phyloP scores from a whole-genome alignment of 2,888 invertebrate species.

The Drosophila eohydei region DNA sequence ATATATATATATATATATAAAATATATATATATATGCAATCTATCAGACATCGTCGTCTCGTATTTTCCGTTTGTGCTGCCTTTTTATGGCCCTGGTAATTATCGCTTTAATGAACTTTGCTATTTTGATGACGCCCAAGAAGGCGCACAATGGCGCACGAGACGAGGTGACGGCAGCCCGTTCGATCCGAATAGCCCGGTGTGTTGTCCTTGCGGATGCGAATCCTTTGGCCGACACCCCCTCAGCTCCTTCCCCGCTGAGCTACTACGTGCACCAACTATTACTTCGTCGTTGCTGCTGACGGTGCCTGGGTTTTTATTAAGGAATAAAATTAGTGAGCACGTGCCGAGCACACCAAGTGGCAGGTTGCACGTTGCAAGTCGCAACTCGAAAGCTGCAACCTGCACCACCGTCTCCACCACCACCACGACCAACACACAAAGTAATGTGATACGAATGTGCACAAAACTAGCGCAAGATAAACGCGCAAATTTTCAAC shows the following conservation, averaged over 20 bases:
- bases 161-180: slow-evolving; percentile 9
- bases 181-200: slow-evolving; percentile 13
- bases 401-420: background rate
- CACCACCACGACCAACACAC: slow-evolving; percentile 17
- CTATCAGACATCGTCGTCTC: slow-evolving; percentile 5
- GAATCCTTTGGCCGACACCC: slow-evolving; percentile 14
- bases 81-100: slow-evolving; percentile 74
- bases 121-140: slow-evolving; percentile 66
- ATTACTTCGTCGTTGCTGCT: slow-evolving; percentile 36
- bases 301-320: slow-evolving; percentile 64
- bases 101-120: slow-evolving; percentile 80
- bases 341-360: slow-evolving; percentile 72
- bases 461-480: slow-evolving; percentile 60
- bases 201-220: slow-evolving; percentile 1
- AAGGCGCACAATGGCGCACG: slow-evolving; percentile 44
- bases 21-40: background rate
- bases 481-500: slow-evolving; percentile 57
- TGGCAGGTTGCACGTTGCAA: slow-evolving; percentile 51
- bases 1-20: slow-evolving; percentile 1
- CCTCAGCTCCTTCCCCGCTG: background rate
- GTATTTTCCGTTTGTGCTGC: slow-evolving; percentile 28
- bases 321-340: slow-evolving; percentile 79
- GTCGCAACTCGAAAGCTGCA: slow-evolving; percentile 37
- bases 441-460: slow-evolving; percentile 70
- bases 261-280: slow-evolving; percentile 38